Conservation (phyloP, 1,140 invertebrate genomes). For the Battus philenor region DNA sequence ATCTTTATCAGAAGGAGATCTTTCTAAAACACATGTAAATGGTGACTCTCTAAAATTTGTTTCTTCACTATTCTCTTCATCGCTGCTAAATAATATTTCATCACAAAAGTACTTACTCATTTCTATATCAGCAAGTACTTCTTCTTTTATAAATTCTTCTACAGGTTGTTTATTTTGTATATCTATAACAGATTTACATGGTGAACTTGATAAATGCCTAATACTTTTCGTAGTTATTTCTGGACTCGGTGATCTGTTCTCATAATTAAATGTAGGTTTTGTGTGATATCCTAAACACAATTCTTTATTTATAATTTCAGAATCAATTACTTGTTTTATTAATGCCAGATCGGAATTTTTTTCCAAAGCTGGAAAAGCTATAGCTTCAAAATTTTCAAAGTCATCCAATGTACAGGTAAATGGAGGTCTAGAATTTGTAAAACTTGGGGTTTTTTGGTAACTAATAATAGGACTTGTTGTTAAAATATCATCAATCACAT, state of each 20-base stretch:
- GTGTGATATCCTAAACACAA: constrained; percentile 24
- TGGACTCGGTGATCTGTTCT: neutral
- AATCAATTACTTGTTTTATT: constrained; percentile 49
- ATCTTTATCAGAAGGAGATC: constrained; percentile 36
- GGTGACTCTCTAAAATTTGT: constrained; percentile 36
- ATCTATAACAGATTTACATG: neutral
- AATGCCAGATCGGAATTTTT: constrained; percentile 29
- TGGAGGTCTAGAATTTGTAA: constrained; percentile 27
- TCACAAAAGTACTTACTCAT: constrained; percentile 26
- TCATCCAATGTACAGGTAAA: constrained; percentile 41
- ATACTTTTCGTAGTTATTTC: neutral
- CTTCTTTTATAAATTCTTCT: constrained; percentile 11
- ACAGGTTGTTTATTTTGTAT: constrained; percentile 1
- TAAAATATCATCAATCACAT: no score
- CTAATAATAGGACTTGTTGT: constrained; percentile 23
- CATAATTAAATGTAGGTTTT: neutral
- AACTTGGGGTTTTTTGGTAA: constrained; percentile 20
- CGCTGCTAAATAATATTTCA: constrained; percentile 59
- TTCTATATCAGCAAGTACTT: constrained; percentile 7
- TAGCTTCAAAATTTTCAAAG: constrained; percentile 59
- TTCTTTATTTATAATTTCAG: constrained; percentile 44
- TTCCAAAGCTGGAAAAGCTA: constrained; percentile 44
- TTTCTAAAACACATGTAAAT: constrained; percentile 53
- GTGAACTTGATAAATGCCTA: neutral
- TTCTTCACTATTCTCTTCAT: constrained; percentile 48